Evolutionary conservation across 2,888 invertebrate species (phyloP).

Genomic region (Eristalis tenax): DNA sequence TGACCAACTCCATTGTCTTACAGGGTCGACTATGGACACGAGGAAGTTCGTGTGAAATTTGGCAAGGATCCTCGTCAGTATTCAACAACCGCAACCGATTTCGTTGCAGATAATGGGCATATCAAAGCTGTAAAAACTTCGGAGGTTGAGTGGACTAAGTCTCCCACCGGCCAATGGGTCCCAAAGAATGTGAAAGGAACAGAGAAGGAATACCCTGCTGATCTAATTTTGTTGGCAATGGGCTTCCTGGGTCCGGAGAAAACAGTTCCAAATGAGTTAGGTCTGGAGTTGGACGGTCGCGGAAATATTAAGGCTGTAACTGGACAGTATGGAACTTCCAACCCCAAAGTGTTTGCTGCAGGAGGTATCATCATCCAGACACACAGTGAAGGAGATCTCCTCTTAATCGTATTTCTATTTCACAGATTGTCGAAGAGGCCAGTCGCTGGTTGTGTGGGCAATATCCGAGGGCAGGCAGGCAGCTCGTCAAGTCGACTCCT

Average conservation of each 20-base stretch:
- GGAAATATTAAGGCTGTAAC: slow-evolving; percentile 93
- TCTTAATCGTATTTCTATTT: neutral
- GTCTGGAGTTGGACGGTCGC: slow-evolving; percentile 92
- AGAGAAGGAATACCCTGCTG: slow-evolving; percentile 90
- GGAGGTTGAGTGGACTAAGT: slow-evolving; percentile 96
- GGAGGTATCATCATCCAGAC: slow-evolving; percentile 86
- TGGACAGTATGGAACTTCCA: slow-evolving; percentile 89
- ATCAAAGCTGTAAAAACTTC: slow-evolving; percentile 95
- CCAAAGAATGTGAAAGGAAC: slow-evolving; percentile 93
- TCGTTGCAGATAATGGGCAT: slow-evolving; percentile 93
- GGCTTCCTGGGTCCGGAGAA: slow-evolving; percentile 98
- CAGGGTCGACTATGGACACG: slow-evolving; percentile 98
- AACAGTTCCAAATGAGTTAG: slow-evolving; percentile 90
- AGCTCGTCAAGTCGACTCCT: slow-evolving; percentile 94
- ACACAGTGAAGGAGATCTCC: neutral
- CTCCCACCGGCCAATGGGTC: slow-evolving; percentile 95
- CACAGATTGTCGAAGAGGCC: slow-evolving; percentile 98
- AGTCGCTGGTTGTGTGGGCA: slow-evolving; percentile 99
- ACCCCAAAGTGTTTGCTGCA: slow-evolving; percentile 95
- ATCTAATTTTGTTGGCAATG: slow-evolving; percentile 98
- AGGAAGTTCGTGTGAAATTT: slow-evolving; percentile 95
- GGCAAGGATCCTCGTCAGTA: slow-evolving; percentile 97
- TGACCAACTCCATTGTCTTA: slow-evolving; percentile 1
- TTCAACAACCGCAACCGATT: slow-evolving; percentile 96
- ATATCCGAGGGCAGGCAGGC: slow-evolving; percentile 99